Base-by-base conservation (phyloP, 2,113 vertebrate species). In the Cyanistes caeruleus region DNA sequence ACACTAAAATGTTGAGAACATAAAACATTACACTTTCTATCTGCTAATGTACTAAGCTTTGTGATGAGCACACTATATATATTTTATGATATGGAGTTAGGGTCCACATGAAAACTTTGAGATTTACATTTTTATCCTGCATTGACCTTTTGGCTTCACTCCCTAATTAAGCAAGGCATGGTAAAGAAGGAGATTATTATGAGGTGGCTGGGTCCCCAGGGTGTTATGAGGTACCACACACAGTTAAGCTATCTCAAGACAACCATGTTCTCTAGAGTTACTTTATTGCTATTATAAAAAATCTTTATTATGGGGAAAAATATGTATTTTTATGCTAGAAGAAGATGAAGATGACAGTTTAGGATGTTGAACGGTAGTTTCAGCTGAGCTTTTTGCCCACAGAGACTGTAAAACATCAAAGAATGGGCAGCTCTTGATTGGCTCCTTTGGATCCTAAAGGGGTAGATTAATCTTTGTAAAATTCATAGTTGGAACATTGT, bases 231-330 rank as follows among this genome's bases (percentile, higher is more conserved):
- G 91, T 85, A 97, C 95, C 97, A 98, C 97, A 95, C 97, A 97
- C 96, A 98, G 97, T 98, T 98, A 98, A 98, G 97, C 98, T 98
- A 98, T 98, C 97, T 98, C 98, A 98, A 98, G 98, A 97, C 98
- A 98, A 98, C 98, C 97, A 98, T 98, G 97, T 98, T 98, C 98
- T 98, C 95, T 94, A 92, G 97, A 98, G 98, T 97, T 98, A 96
- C 96, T 98, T 98, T 98, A 98, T 98, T 98, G 97, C 98, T 98
- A 98, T 98, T 98, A 98, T 98, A 98, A 98, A 98, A 98, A 98
- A 97, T 97, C 97, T 98, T 98, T 98, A 98, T 98, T 98, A 98
- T 98, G 97, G 97, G 97, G 84, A 89, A 98, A 98, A 98, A 98
- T 98, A 98, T 98, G 98, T 98, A 98, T 98, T 98, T 98, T 98